A percentile compares a stretch with the other conserved stretches of the same genome.
These are phyloP conservation scores for Meiosimyza platycephala DNA, from an alignment of 2,888 invertebrate species.

Conservation along the genomic window DNA sequence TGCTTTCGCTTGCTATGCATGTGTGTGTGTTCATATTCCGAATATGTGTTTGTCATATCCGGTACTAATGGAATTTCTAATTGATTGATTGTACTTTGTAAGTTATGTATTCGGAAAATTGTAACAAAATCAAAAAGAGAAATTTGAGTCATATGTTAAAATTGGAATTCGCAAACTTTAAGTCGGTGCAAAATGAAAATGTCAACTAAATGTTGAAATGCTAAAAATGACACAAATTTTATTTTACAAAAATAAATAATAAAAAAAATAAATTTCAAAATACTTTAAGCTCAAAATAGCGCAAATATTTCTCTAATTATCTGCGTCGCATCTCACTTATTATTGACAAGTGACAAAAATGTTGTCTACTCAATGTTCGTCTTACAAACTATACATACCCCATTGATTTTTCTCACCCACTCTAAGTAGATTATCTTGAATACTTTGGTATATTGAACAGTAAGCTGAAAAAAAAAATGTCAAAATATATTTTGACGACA, in stretches of 20 bases:
- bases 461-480: constrained; percentile 33
- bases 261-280: background rate
- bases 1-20: background rate
- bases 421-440: constrained; percentile 14
- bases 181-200: background rate
- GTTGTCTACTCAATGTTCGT: background rate
- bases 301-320: constrained; percentile 13
- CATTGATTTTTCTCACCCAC: constrained; percentile 16
- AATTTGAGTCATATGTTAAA: background rate
- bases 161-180: background rate
- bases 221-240: background rate
- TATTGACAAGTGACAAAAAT: background rate
- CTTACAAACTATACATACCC: background rate
- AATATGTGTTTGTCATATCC: constrained; percentile 53
- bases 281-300: background rate
- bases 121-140: background rate
- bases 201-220: background rate
- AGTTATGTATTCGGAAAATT: background rate
- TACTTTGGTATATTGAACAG: no score
- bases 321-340: background rate
- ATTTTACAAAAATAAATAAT: background rate
- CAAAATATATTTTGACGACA: constrained; percentile 45
- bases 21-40: constrained; percentile 32
- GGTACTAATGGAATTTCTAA: constrained; percentile 56
- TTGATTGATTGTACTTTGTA: constrained; percentile 50